Conservation (phyloP, 1,140 invertebrate species). For the Oryctes rhinoceros region DNA sequence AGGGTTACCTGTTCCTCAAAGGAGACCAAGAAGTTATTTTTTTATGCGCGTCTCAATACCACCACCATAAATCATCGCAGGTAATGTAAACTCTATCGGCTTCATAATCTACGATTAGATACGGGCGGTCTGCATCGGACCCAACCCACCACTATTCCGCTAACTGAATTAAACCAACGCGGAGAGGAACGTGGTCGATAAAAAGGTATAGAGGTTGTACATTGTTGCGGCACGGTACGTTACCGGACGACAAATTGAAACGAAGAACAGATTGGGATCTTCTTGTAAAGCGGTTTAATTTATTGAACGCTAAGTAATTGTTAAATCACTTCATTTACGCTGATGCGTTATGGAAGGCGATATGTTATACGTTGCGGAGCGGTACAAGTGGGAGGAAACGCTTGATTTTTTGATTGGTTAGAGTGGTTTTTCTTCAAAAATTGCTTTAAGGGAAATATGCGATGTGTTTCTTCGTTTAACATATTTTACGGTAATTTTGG, state of each 20-base stretch:
- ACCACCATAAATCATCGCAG: background rate
- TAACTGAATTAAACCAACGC: slow-evolving; percentile 4
- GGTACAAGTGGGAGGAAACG: no score
- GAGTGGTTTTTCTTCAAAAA: no score
- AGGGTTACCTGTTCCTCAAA: background rate
- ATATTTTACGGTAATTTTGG: no score
- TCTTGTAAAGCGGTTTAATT: background rate
- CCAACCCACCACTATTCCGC: background rate
- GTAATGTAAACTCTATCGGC: background rate
- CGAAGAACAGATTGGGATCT: background rate
- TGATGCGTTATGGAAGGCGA: background rate
- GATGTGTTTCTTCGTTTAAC: no score
- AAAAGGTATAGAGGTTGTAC: background rate
- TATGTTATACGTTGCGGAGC: background rate
- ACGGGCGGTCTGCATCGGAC: background rate
- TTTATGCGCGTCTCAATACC: background rate
- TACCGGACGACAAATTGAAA: background rate
- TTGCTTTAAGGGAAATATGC: no score
- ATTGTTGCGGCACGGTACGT: background rate
- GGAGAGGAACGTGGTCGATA: background rate
- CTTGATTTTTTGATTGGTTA: no score
- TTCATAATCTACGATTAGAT: slow-evolving; percentile 19
- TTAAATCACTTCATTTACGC: background rate
- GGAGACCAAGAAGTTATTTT: background rate
- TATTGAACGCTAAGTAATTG: background rate